phyloP scores from a whole-genome alignment of 2,797 vertebrate species.

The Parauchenoglanis punctatus region DNA sequence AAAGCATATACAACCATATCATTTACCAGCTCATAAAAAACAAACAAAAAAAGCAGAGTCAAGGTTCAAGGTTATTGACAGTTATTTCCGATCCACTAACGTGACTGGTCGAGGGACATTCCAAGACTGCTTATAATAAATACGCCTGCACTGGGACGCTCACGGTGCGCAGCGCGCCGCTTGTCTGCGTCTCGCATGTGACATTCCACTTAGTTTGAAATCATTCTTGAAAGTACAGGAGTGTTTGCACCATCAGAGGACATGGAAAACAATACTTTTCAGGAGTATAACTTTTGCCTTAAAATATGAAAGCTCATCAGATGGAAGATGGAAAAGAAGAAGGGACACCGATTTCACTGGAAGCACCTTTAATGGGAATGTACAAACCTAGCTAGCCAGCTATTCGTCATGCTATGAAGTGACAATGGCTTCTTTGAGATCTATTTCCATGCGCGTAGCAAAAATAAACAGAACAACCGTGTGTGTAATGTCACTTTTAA shows the following conservation, averaged over 20 bases:
- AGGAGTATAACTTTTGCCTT: not conserved
- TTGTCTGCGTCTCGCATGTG: not conserved
- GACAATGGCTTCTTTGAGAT: not conserved
- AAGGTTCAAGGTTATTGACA: conserved; percentile 3
- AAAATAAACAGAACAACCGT: not conserved
- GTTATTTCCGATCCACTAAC: not conserved
- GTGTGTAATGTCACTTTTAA: not conserved
- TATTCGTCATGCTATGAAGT: not conserved
- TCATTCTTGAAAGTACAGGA: not conserved
- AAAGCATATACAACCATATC: not conserved
- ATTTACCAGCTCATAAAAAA: not conserved
- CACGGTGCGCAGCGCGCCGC: too few relatives aligned
- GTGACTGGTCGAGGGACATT: not conserved
- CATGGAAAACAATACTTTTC: not conserved
- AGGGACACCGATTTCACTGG: not conserved
- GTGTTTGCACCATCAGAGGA: not conserved
- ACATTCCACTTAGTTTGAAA: not conserved
- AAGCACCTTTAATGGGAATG: not conserved
- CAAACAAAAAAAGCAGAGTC: not conserved
- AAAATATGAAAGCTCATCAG: not conserved
- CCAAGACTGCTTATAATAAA: not conserved
- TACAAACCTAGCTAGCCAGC: not conserved
- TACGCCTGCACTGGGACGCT: not conserved
- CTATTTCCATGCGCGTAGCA: not conserved
- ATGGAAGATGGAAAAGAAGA: not conserved